Percentiles rank a stretch among this genome's conserved stretches.
Evolutionary conservation across 2,797 vertebrate species (phyloP).

Genomic region (Sebastes matsubarae): DNA sequence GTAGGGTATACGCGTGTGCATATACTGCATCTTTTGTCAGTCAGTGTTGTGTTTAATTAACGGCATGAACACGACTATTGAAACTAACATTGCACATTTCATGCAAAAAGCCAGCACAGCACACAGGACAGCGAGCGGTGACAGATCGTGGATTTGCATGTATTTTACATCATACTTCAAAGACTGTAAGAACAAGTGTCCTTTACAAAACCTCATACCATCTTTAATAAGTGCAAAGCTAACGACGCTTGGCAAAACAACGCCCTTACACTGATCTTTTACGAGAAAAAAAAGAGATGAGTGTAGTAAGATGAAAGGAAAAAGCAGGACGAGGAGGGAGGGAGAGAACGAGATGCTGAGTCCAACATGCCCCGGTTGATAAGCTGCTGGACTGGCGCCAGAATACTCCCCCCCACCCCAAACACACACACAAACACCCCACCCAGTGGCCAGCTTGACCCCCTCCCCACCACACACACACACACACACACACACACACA

Average conservation of each 20-base stretch:
- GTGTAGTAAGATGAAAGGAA: slow-evolving; percentile 50
- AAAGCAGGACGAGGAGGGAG: slow-evolving; percentile 43
- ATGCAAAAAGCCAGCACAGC: neutral
- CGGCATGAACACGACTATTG: neutral
- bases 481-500: slow-evolving; percentile 26
- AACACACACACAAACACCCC: slow-evolving; percentile 35
- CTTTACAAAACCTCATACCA: neutral
- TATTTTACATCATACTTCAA: slow-evolving; percentile 18
- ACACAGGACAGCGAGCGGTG: neutral
- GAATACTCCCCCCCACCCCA: slow-evolving; percentile 47
- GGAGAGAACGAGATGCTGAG: slow-evolving; percentile 60
- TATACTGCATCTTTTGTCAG: slow-evolving; percentile 12
- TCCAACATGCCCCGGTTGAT: slow-evolving; percentile 74
- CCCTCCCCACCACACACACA: slow-evolving; percentile 23
- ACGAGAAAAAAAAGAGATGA: slow-evolving; percentile 8
- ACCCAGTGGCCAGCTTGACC: slow-evolving; percentile 39
- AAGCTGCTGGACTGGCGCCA: slow-evolving; percentile 77
- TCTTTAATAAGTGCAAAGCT: slow-evolving; percentile 9
- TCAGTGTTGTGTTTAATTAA: slow-evolving; percentile 25
- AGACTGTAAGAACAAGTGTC: neutral
- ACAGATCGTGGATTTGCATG: neutral
- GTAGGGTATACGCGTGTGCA: slow-evolving; percentile 9
- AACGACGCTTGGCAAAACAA: slow-evolving; percentile 2
- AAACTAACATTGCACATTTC: neutral
- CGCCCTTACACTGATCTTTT: neutral